Conservation (phyloP, 2,113 vertebrate species). For the Benthochromis sp. region DNA sequence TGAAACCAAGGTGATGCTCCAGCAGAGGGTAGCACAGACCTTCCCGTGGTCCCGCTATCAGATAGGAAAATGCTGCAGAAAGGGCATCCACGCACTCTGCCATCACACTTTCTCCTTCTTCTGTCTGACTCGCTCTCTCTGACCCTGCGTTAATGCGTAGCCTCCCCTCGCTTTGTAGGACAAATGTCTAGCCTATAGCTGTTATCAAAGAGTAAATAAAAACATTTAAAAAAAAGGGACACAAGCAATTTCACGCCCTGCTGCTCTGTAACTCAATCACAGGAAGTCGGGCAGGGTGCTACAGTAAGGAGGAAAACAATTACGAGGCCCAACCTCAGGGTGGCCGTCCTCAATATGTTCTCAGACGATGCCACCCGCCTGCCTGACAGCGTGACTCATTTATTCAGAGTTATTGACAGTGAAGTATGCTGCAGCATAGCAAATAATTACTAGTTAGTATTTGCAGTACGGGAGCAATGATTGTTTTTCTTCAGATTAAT, state of each 20-base stretch:
- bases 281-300: conserved; percentile 28
- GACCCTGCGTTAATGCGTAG: conserved; percentile 47
- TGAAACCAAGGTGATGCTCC: neutral
- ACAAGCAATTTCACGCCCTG: conserved; percentile 63
- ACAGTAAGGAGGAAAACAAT: conserved; percentile 58
- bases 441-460: conserved; percentile 24
- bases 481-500: neutral
- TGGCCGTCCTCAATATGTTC: conserved; percentile 51
- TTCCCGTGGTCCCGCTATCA: neutral
- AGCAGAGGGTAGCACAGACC: neutral
- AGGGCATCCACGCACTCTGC: neutral
- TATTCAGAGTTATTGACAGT: conserved; percentile 41
- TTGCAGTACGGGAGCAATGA: neutral
- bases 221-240: neutral
- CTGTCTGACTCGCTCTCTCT: neutral
- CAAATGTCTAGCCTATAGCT: conserved; percentile 54
- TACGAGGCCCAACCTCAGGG: conserved; percentile 37
- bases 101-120: neutral
- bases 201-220: conserved; percentile 34
- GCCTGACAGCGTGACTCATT: conserved; percentile 51
- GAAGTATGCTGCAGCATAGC: conserved; percentile 30
- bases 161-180: conserved; percentile 32
- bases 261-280: conserved; percentile 66
- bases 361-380: conserved; percentile 13
- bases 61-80: neutral